Conservation (phyloP, 2,113 vertebrate genomes). For the Anser cygnoides region DNA sequence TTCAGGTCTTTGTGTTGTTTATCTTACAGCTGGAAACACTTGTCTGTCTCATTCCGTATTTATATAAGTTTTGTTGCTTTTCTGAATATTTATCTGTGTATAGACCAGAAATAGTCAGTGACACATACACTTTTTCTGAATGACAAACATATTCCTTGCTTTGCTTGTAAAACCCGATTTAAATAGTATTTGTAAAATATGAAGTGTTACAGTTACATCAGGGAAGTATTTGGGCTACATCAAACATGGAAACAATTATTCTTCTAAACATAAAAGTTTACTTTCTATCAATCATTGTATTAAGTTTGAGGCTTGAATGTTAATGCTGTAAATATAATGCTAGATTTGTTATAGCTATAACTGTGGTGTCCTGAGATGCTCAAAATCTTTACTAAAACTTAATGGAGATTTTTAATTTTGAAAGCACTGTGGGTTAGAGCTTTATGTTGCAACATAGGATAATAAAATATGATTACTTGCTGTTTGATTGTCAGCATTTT, state of each 20-base stretch:
- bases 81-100: neutral
- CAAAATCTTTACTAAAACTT: neutral
- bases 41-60: neutral
- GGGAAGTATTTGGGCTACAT: neutral
- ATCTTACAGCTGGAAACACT: slow-evolving; percentile 28
- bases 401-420: neutral
- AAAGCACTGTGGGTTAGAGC: neutral
- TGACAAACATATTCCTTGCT: neutral
- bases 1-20: slow-evolving; percentile 12
- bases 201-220: neutral
- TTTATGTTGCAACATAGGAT: neutral
- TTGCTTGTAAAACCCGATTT: neutral
- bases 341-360: neutral
- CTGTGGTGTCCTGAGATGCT: neutral
- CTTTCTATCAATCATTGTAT: neutral
- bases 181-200: neutral
- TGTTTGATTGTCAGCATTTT: neutral
- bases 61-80: neutral
- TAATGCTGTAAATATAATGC: neutral
- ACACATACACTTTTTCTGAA: neutral
- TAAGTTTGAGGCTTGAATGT: neutral
- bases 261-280: neutral
- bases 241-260: neutral
- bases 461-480: neutral
- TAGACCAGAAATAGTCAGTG: neutral